phyloP scores from a whole-genome alignment of 1,140 invertebrate genomes.

The Platyscapa corneri region DNA sequence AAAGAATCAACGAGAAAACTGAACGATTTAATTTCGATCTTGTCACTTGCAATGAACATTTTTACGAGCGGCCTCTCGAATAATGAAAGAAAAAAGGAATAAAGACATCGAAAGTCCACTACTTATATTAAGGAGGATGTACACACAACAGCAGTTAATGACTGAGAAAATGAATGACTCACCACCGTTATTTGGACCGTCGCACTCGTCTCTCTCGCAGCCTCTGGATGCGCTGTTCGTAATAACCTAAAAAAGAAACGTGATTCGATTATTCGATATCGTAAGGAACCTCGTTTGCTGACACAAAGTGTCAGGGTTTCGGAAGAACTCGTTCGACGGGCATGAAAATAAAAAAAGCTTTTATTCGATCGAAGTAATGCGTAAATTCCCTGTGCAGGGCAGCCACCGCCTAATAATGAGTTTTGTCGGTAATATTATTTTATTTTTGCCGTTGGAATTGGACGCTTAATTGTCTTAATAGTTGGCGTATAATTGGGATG shows the following conservation, averaged over 20 bases:
- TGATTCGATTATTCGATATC: slow-evolving; percentile 49
- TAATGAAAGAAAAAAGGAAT: neutral
- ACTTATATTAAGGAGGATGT: neutral
- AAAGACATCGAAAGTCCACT: neutral
- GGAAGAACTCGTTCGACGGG: neutral
- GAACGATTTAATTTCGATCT: neutral
- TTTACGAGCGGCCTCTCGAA: neutral
- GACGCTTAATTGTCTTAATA: slow-evolving; percentile 12
- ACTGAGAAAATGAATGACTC: slow-evolving; percentile 36
- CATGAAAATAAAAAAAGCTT: neutral
- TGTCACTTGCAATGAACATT: neutral
- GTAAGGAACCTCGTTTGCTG: slow-evolving; percentile 7
- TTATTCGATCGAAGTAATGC: slow-evolving; percentile 17
- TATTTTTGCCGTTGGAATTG: neutral
- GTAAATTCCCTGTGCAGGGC: neutral
- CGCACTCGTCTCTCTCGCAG: slow-evolving; percentile 52
- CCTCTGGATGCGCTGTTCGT: slow-evolving; percentile 59
- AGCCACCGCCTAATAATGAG: neutral
- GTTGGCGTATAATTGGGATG: slow-evolving; percentile 1
- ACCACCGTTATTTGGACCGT: slow-evolving; percentile 43
- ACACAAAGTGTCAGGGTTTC: neutral
- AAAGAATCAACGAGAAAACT: neutral
- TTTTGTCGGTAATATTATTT: neutral
- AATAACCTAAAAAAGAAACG: slow-evolving; percentile 64
- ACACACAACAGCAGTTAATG: neutral